Conservation (phyloP, 2,888 invertebrate species). For the Nomada fucata region DNA sequence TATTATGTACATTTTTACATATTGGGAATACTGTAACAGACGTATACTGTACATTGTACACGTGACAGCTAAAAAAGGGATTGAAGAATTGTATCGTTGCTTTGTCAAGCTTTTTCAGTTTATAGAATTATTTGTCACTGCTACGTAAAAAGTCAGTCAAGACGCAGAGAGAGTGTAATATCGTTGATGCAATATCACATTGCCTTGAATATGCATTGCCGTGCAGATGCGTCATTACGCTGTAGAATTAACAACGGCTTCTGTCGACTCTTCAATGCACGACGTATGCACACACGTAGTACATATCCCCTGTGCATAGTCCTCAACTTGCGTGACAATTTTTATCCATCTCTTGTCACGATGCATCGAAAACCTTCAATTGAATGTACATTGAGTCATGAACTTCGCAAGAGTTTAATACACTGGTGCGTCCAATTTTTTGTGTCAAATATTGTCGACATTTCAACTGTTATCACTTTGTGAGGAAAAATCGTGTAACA, state of each 20-base stretch:
- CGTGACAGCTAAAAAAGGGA: background rate
- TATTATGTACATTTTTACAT: too few species aligned
- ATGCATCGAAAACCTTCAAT: background rate
- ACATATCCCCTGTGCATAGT: background rate
- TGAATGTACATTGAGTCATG: background rate
- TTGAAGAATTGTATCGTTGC: background rate
- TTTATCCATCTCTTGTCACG: background rate
- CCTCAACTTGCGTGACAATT: slow-evolving; percentile 19
- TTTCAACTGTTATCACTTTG: too few species aligned
- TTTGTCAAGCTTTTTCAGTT: background rate
- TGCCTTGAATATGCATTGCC: slow-evolving; percentile 22
- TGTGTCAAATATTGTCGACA: too few species aligned
- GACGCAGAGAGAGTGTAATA: background rate
- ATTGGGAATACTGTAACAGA: too few species aligned
- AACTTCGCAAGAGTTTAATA: too few species aligned
- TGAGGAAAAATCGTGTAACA: too few species aligned
- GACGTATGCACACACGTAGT: background rate
- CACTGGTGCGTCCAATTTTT: too few species aligned
- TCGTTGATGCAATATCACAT: slow-evolving; percentile 26
- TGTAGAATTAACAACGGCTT: slow-evolving; percentile 25
- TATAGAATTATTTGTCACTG: background rate
- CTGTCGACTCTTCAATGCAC: slow-evolving; percentile 26
- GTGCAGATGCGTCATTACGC: slow-evolving; percentile 21
- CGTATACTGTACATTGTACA: background rate
- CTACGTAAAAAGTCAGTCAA: background rate